Conservation (phyloP, 2,888 invertebrate species). For the Ennomos fuscantarius region DNA sequence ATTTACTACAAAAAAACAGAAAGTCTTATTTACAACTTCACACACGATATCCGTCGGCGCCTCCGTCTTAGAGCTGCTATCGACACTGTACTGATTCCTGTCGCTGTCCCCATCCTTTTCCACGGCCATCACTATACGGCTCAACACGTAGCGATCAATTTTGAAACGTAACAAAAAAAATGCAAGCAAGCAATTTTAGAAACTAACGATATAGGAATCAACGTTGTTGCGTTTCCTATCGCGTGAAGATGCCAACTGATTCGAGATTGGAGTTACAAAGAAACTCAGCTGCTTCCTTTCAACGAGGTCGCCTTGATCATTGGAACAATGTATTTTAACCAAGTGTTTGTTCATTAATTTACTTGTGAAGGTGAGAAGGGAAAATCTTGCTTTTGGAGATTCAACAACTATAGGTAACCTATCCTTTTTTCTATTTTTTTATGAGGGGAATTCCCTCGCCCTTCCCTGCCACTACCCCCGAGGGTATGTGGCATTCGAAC, state of each 20-base stretch:
- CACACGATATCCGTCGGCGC: slow-evolving; percentile 60
- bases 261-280: slow-evolving; percentile 34
- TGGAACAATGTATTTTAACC: slow-evolving; percentile 23
- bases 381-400: slow-evolving; percentile 11
- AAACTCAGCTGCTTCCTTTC: slow-evolving; percentile 62
- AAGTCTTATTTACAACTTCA: slow-evolving; percentile 56
- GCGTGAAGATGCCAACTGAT: slow-evolving; percentile 54
- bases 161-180: background rate
- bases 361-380: slow-evolving; percentile 4
- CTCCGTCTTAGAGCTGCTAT: slow-evolving; percentile 53
- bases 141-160: slow-evolving; percentile 36
- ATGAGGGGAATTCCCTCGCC: too few species aligned
- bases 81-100: slow-evolving; percentile 54
- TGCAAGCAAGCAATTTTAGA: background rate
- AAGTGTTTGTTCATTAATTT: slow-evolving; percentile 1
- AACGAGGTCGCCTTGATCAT: slow-evolving; percentile 53
- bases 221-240: slow-evolving; percentile 30
- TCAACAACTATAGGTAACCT: background rate
- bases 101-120: slow-evolving; percentile 47
- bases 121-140: slow-evolving; percentile 54
- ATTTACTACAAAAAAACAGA: too few species aligned
- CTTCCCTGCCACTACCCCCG: too few species aligned
- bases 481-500: too few species aligned
- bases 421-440: too few species aligned
- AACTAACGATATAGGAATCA: background rate